Base-by-base conservation (phyloP, 2,113 vertebrate species). In the Sclerurus mexicanus region DNA sequence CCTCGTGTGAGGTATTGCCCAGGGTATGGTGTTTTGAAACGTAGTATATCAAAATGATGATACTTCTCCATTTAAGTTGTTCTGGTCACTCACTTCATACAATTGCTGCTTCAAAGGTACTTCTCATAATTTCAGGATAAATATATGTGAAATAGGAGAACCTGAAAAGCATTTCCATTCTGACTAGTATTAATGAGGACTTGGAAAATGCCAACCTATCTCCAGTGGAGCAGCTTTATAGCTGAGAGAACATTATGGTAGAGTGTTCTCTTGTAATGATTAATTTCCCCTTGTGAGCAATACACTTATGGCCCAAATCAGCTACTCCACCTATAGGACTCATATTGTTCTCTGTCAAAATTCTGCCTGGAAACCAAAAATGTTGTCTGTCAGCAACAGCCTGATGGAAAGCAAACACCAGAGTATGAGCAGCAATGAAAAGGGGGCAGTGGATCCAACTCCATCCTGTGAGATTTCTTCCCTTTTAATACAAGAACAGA, bases 81-180 rank as follows among this genome's bases (percentile, higher is more conserved):
- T 94, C 77, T 69, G 89, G 93, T 88, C 79, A 94, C 73, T 90
- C 83, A 91, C 78, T 89, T 90, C 58, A 84, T 59, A 84, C 25
- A 71, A 93, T 86, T 96, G 73, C 88, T 15, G 30, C 77, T 97
- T 96, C 95, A 91, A 83, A 96, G 71, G 83, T 82, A 88, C 76
- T 96, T 91, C 89, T 93, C 87, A 87, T 94, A 97, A 95, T 97
- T 96, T 90, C 91, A 93, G 91, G 92, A 93, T 95, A 96, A 95
- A 97, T 96, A 85, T 94, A 93, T 95, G 59, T 86, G 71, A 89
- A 96, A 93, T 75, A 80, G 72, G 55, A 90, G 83, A 96, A 93
- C 84, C 68, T 90, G 88, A 82, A 87, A 94, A 96, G 68, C 91
- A 67, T 94, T 96, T 88, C 56, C 77, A 22, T 94, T 91, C 87